Evolutionary conservation across 2,888 invertebrate genomes (phyloP).

Genomic region (Cryptus viduatorius): DNA sequence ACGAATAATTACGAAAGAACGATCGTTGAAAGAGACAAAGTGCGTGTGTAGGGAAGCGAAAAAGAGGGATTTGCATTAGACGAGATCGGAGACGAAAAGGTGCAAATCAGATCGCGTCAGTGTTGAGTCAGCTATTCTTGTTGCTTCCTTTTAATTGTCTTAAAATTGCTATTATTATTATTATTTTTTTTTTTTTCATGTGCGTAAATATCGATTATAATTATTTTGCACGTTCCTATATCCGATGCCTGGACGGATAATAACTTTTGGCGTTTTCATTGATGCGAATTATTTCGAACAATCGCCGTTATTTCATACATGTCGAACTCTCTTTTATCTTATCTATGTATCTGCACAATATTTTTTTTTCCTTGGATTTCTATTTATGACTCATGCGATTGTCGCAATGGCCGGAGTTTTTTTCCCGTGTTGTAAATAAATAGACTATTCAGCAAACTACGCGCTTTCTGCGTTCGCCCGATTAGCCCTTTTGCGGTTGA

Average conservation of each 20-base stretch:
- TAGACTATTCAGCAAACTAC: too few species aligned
- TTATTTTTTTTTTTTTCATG: conserved; percentile 37
- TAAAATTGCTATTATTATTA: neutral
- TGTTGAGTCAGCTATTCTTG: conserved; percentile 71
- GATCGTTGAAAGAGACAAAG: conserved; percentile 58
- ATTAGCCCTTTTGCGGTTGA: too few species aligned
- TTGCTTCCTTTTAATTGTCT: neutral
- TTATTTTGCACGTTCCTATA: conserved; percentile 43
- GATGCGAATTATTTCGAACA: conserved; percentile 8
- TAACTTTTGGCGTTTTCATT: neutral
- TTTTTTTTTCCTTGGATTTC: conserved; percentile 30
- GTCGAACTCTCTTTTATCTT: conserved; percentile 45
- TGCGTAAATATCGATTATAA: neutral
- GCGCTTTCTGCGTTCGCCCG: too few species aligned
- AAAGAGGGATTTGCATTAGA: conserved; percentile 50
- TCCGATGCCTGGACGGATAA: neutral
- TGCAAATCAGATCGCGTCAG: conserved; percentile 71
- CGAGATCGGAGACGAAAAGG: conserved; percentile 39
- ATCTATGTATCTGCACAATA: conserved; percentile 40
- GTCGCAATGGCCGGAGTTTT: conserved; percentile 8
- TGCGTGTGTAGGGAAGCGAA: conserved; percentile 32
- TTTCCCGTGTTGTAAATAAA: neutral
- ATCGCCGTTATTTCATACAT: conserved; percentile 30
- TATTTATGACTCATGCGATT: neutral
- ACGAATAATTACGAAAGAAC: conserved; percentile 49